A percentile compares a stretch with the other conserved stretches of the same genome.
Evolutionary conservation across 2,113 vertebrate species (phyloP).

Genomic region (Oplegnathus fasciatus): DNA sequence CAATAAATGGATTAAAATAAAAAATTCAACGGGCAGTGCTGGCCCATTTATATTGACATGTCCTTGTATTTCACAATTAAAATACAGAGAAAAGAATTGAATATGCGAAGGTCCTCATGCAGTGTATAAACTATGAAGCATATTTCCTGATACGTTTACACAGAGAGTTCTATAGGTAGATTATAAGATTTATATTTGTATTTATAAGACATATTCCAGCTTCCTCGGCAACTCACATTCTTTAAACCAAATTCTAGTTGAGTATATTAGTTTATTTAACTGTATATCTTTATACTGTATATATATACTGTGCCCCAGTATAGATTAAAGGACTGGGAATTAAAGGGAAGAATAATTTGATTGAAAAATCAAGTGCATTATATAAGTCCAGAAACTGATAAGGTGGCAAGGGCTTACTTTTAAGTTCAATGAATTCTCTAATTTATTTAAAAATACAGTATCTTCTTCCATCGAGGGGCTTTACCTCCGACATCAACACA

Average conservation of each 20-base stretch:
- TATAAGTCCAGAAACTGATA: slow-evolving; percentile 12
- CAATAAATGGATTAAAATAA: not conserved
- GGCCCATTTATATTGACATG: not conserved
- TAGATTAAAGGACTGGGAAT: not conserved
- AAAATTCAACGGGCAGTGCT: not conserved
- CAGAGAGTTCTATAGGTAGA: not conserved
- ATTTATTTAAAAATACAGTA: not conserved
- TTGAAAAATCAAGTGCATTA: slow-evolving; percentile 4
- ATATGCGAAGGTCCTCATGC: not conserved
- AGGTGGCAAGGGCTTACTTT: slow-evolving; percentile 33
- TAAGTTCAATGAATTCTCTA: not conserved
- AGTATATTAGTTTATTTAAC: not conserved
- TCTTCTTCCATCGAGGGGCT: slow-evolving; percentile 14
- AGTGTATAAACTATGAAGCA: not conserved
- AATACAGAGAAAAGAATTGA: not conserved
- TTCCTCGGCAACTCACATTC: not conserved
- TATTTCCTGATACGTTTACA: not conserved
- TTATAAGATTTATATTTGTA: not conserved
- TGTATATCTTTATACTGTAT: not conserved
- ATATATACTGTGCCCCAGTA: not conserved
- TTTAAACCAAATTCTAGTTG: not conserved
- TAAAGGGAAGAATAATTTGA: not conserved
- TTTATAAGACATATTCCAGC: not conserved
- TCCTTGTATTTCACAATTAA: not conserved
- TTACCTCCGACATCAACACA: slow-evolving; percentile 21